Conservation (phyloP, 2,888 invertebrate genomes). For the Drosophila setosimentum region DNA sequence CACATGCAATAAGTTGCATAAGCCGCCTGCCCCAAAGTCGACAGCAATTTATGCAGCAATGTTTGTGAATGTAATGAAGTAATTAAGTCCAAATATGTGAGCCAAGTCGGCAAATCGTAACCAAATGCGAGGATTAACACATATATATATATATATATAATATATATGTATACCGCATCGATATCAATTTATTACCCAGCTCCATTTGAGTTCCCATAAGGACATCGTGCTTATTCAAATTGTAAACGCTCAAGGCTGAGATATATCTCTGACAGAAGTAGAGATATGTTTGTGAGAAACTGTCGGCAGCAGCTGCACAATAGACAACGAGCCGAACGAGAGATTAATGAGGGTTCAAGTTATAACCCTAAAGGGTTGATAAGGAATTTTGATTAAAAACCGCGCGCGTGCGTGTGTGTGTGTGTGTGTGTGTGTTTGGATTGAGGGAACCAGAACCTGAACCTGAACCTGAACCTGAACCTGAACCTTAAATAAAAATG, state of each 20-base stretch:
- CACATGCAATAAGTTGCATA: conserved; percentile 53
- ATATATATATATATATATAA: neutral
- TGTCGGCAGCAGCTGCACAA: conserved; percentile 44
- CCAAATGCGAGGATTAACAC: conserved; percentile 1
- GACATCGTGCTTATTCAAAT: conserved; percentile 8
- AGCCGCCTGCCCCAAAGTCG: conserved; percentile 36
- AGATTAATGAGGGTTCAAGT: conserved; percentile 73
- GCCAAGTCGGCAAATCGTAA: conserved; percentile 30
- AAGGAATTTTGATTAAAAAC: conserved; percentile 67
- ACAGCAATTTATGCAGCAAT: conserved; percentile 48
- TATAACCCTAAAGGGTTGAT: conserved; percentile 64
- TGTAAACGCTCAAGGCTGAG: conserved; percentile 46
- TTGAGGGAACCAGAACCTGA: conserved; percentile 7
- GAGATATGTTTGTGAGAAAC: conserved; percentile 47
- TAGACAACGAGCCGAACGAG: conserved; percentile 40
- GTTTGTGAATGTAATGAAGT: conserved; percentile 59
- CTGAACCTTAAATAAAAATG: conserved; percentile 46
- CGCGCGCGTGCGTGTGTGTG: conserved; percentile 13
- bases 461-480: neutral
- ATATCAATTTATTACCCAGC: conserved; percentile 34
- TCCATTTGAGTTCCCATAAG: conserved; percentile 4
- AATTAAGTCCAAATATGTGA: conserved; percentile 61
- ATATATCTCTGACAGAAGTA: conserved; percentile 17
- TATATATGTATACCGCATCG: neutral
- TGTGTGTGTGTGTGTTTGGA: neutral